phyloP scores from a whole-genome alignment of 2,797 vertebrate genomes.

The Pangasius mekongensis region DNA sequence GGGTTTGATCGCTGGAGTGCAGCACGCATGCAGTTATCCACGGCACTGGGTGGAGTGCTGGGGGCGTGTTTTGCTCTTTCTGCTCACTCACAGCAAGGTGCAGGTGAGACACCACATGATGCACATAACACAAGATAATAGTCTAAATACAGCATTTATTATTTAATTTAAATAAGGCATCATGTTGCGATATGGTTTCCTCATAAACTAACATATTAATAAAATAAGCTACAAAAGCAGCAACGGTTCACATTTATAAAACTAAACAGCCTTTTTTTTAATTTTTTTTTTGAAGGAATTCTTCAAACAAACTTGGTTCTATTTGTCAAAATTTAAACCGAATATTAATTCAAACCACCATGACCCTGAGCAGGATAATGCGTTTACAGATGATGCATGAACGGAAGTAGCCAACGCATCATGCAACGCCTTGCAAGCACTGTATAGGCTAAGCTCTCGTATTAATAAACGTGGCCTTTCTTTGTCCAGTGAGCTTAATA shows the following conservation, averaged over 20 bases:
- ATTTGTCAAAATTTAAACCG: not conserved
- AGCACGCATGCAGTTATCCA: constrained; percentile 93
- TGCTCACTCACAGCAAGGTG: constrained; percentile 88
- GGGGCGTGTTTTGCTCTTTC: constrained; percentile 92
- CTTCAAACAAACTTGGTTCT: not conserved
- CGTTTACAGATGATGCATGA: not conserved
- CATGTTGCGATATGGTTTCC: not conserved
- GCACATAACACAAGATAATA: not conserved
- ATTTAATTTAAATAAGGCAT: not conserved
- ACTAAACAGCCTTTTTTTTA: not conserved
- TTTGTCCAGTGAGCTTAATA: not conserved
- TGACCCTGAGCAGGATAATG: not conserved
- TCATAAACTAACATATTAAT: not conserved
- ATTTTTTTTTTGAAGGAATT: not conserved
- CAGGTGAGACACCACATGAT: constrained; percentile 75
- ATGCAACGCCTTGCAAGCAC: not conserved
- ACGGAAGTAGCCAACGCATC: not conserved
- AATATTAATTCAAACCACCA: not conserved
- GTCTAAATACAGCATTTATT: not conserved
- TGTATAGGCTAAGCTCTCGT: not conserved
- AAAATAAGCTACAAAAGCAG: not conserved
- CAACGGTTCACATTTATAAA: not conserved
- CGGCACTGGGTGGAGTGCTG: constrained; percentile 89
- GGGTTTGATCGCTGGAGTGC: constrained; percentile 99
- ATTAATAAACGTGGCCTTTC: not conserved